Conservation (phyloP, 1,140 invertebrate genomes). For the Drosophila biarmipes region DNA sequence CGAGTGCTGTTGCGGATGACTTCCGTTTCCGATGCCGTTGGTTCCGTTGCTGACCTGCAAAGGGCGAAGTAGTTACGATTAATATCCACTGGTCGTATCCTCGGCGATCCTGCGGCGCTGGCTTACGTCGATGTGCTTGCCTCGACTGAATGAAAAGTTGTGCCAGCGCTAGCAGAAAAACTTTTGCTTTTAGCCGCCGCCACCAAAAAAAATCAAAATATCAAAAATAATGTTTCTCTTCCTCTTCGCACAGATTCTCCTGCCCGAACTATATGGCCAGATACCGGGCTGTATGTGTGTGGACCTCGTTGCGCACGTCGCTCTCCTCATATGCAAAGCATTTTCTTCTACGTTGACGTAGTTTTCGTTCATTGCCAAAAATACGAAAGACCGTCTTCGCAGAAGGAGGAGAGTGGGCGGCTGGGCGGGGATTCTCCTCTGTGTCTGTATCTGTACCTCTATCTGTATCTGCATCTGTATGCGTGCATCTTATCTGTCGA, state of each 20-base stretch:
- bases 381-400: slow-evolving; percentile 45
- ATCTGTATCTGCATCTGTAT: slow-evolving; percentile 1
- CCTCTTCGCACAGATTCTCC: slow-evolving; percentile 60
- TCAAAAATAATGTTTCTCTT: slow-evolving; percentile 56
- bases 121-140: slow-evolving; percentile 73
- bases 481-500: slow-evolving; percentile 57
- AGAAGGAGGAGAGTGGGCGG: slow-evolving; percentile 19
- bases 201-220: slow-evolving; percentile 42
- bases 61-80: slow-evolving; percentile 5
- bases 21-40: slow-evolving; percentile 38
- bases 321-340: slow-evolving; percentile 69
- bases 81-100: slow-evolving; percentile 2
- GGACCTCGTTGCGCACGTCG: slow-evolving; percentile 76
- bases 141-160: slow-evolving; percentile 84
- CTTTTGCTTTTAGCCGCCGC: slow-evolving; percentile 76
- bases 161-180: slow-evolving; percentile 74
- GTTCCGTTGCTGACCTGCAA: slow-evolving; percentile 86
- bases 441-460: not conserved
- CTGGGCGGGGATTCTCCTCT: slow-evolving; percentile 14
- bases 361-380: slow-evolving; percentile 83
- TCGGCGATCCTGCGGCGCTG: slow-evolving; percentile 15
- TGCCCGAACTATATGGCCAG: slow-evolving; percentile 27
- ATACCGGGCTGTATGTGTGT: not conserved
- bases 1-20: slow-evolving; percentile 49
- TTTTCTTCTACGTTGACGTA: slow-evolving; percentile 72